These are phyloP conservation scores for Pelobates fuscus DNA, from an alignment of 2,113 vertebrate genomes.

Conservation along the genomic window DNA sequence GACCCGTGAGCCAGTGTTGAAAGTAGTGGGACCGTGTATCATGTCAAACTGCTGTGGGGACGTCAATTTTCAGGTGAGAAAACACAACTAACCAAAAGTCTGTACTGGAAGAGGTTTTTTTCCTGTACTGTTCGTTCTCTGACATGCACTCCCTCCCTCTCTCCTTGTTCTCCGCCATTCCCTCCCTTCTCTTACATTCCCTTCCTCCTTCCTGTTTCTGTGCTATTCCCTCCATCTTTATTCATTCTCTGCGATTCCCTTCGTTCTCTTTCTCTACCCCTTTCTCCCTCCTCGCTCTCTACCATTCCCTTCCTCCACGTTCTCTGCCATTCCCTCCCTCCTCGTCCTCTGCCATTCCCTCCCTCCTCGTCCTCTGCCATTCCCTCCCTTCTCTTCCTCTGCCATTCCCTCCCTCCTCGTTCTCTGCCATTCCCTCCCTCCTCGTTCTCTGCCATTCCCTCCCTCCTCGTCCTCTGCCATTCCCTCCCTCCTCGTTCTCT, in stretches of 20 bases:
- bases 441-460: too few relatives aligned
- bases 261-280: not conserved
- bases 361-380: too few relatives aligned
- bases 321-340: too few relatives aligned
- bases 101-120: not conserved
- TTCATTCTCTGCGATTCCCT: not conserved
- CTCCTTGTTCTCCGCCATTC: not conserved
- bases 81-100: not conserved
- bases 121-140: not conserved
- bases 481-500: not conserved
- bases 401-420: too few relatives aligned
- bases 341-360: too few relatives aligned
- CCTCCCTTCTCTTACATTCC: not conserved
- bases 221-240: too few relatives aligned
- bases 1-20: slow-evolving; percentile 59
- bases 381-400: too few relatives aligned
- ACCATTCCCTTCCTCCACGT: too few relatives aligned
- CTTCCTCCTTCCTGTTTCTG: not conserved
- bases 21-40: slow-evolving; percentile 28
- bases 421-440: too few relatives aligned
- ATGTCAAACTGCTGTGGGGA: slow-evolving; percentile 34
- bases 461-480: not conserved
- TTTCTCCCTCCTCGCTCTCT: not conserved
- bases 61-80: slow-evolving; percentile 31
- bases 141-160: not conserved